These are phyloP conservation scores for Poecilus cupreus DNA, from an alignment of 2,888 invertebrate genomes.

Conservation along the genomic window DNA sequence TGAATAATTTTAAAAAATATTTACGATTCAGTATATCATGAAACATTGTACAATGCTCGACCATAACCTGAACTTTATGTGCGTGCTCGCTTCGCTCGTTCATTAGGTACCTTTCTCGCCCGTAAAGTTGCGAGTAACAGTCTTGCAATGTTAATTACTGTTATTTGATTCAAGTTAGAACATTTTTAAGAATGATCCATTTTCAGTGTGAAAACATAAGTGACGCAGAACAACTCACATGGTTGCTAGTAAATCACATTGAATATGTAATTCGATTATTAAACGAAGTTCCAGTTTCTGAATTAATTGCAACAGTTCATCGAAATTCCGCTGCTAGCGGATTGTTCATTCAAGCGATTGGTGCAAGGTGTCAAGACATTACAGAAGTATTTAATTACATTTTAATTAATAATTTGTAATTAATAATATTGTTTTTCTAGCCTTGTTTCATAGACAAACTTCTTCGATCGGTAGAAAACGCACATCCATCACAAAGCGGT, in stretches of 20 bases:
- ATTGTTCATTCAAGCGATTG: constrained; percentile 82
- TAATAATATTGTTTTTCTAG: constrained; percentile 70
- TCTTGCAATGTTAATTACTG: no score
- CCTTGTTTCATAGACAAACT: constrained; percentile 82
- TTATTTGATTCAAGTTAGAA: no score
- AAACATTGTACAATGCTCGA: no score
- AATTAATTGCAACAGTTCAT: constrained; percentile 78
- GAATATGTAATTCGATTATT: constrained; percentile 80
- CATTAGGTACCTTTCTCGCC: no score
- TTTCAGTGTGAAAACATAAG: constrained; percentile 80
- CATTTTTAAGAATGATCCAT: constrained; percentile 26
- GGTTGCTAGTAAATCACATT: constrained; percentile 85
- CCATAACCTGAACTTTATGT: no score
- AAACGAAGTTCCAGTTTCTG: constrained; percentile 80
- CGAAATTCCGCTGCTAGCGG: constrained; percentile 81
- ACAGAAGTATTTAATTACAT: no score
- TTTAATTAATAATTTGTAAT: no score
- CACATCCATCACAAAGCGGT: constrained; percentile 83
- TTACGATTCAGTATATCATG: no score
- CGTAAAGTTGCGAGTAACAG: no score
- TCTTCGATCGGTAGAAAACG: constrained; percentile 81
- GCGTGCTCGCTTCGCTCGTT: no score
- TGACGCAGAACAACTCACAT: constrained; percentile 83
- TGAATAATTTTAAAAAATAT: no score
- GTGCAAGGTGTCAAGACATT: constrained; percentile 78